Percentiles rank a stretch among this genome's conserved stretches.
phyloP scores from a whole-genome alignment of 2,113 vertebrate genomes.

The Daphoenositta chrysoptera region DNA sequence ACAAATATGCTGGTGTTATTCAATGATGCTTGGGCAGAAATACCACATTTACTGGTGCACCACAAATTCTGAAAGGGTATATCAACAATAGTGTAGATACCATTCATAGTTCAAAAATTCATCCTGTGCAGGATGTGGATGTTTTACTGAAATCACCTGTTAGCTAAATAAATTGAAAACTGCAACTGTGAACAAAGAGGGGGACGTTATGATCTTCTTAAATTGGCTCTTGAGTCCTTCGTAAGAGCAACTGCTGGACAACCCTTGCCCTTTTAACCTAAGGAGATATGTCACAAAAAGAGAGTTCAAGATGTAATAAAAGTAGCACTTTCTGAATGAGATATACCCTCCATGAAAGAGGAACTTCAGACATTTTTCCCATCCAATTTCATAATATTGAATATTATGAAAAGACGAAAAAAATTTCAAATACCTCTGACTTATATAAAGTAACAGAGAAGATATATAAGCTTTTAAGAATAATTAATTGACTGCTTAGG shows the following conservation, averaged over 20 bases:
- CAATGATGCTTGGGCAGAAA: neutral
- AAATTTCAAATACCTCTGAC: neutral
- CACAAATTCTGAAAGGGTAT: neutral
- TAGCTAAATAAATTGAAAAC: neutral
- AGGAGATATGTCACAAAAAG: neutral
- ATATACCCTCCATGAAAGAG: neutral
- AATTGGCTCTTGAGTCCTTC: neutral
- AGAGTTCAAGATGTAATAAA: neutral
- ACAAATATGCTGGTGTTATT: neutral
- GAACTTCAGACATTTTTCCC: conserved; percentile 3
- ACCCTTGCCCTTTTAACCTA: neutral
- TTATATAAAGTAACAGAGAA: neutral
- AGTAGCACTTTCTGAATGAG: neutral
- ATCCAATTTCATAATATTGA: neutral
- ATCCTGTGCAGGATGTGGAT: neutral
- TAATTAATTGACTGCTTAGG: neutral
- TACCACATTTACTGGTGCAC: neutral
- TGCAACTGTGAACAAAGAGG: neutral
- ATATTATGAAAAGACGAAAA: neutral
- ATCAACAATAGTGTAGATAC: neutral
- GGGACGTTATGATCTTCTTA: fast-evolving
- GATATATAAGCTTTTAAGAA: neutral
- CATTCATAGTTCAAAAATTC: neutral
- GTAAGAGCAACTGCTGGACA: neutral
- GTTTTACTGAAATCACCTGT: neutral